Base-by-base conservation (phyloP, 92 coral and sea anemone species). In the Paramuricea clavata region DNA sequence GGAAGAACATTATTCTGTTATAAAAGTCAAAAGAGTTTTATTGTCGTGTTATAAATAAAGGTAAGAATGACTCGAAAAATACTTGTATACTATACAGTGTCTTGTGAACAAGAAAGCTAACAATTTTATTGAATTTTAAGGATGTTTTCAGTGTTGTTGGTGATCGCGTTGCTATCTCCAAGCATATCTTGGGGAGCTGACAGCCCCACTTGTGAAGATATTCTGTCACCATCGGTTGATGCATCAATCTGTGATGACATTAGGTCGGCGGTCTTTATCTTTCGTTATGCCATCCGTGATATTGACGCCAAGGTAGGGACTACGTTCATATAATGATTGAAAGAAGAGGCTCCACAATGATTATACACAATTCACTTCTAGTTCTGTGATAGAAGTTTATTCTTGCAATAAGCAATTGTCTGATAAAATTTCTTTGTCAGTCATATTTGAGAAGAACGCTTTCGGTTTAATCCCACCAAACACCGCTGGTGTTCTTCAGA, bases 261-360 rank as follows among this genome's bases (percentile, higher is more conserved):
- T 22, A 39, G 36, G 73, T 79, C 84, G 11, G 84, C 73, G 21
- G 73, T 79, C 6, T 34, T 79, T 57, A 30, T 61, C 17, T 57
- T 79, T n/a, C 73, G 73, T 44, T 79, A 57, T 30, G 73, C 84
- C 31, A 9, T 79, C 72, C 71, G 84, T 35, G 84, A 60, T 33
- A 79, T 79, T 26, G 72, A 60, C 36, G 54, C 34, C 41, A 79
- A 79, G 84, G 84, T 79, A 39, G 44, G 44, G 10, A 39, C 10
- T 39, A 39, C 44, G 44, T 39, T 10, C 10, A 10, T 39, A 39
- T 39, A 39, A 39, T 39, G 44, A 39, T 39, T 39, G 44, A n/a
- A n/a, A n/a, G n/a, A n/a, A n/a, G n/a, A n/a, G n/a, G n/a, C n/a
- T n/a, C n/a, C n/a, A n/a, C n/a, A n/a, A n/a, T n/a, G n/a, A n/a